A percentile compares a stretch with the other conserved stretches of the same genome.
phyloP scores from a whole-genome alignment of 2,113 vertebrate species.

The Datnioides undecimradiatus region DNA sequence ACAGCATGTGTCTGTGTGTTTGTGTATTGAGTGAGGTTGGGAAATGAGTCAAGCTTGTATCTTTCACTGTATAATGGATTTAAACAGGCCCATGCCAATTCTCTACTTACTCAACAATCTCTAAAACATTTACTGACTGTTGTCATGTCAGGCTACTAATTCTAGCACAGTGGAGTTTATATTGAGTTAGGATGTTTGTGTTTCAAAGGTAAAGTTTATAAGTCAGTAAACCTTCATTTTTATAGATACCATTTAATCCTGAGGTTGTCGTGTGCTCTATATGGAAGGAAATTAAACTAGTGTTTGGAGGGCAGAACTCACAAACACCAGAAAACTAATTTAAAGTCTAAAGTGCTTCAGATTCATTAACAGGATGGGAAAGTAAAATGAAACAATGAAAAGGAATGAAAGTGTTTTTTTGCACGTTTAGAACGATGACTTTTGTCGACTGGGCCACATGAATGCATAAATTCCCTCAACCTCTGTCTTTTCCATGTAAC shows the following conservation, averaged over 20 bases:
- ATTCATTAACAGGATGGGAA: neutral
- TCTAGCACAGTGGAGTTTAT: neutral
- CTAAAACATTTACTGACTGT: neutral
- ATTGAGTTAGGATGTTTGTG: constrained; percentile 9
- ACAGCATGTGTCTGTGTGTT: constrained; percentile 22
- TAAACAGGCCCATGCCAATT: constrained; percentile 18
- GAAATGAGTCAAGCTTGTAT: constrained; percentile 24
- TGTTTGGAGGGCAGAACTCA: neutral
- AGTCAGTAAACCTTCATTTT: neutral
- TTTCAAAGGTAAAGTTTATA: neutral
- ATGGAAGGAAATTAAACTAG: neutral
- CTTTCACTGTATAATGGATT: constrained; percentile 31
- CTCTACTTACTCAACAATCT: constrained; percentile 8
- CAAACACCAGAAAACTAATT: neutral
- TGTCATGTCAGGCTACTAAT: constrained; percentile 15
- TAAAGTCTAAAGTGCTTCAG: neutral
- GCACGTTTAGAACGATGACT: neutral
- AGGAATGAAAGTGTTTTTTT: neutral
- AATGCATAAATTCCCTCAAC: neutral
- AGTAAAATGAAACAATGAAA: neutral
- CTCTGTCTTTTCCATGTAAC: neutral
- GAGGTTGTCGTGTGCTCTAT: neutral
- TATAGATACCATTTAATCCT: neutral
- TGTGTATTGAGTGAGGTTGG: constrained; percentile 3
- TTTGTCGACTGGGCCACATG: no score